Evolutionary conservation across 2,888 invertebrate genomes (phyloP).

Genomic region (Monopis laevigella): DNA sequence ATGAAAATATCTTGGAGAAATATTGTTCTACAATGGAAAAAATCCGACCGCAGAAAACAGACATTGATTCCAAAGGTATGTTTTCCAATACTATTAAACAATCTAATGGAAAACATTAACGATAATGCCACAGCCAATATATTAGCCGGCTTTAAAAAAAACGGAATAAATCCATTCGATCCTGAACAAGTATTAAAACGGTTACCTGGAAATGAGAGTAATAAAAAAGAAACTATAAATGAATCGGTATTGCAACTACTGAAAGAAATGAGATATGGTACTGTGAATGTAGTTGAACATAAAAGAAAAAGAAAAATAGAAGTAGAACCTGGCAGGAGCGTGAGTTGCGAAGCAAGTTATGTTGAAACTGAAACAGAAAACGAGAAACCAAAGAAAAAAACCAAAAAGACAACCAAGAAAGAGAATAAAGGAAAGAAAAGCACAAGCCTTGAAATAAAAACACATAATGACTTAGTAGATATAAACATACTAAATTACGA

Average conservation of each 20-base stretch:
- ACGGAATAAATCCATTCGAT: background rate
- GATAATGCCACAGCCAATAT: background rate
- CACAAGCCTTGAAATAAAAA: constrained; percentile 3
- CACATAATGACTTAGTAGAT: too few species aligned
- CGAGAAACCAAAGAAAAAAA: constrained; percentile 18
- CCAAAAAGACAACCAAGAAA: constrained; percentile 19
- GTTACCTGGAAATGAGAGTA: background rate
- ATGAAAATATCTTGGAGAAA: constrained; percentile 4
- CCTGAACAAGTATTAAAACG: background rate
- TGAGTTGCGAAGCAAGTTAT: constrained; percentile 16
- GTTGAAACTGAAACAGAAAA: constrained; percentile 13
- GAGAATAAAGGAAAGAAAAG: constrained; percentile 14
- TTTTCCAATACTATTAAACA: constrained; percentile 9
- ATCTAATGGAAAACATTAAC: background rate
- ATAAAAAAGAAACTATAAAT: constrained; percentile 1
- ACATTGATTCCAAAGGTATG: background rate
- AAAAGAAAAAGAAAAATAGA: constrained; percentile 17
- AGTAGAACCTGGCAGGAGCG: constrained; percentile 16
- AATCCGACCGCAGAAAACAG: background rate
- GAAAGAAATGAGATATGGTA: constrained; percentile 3
- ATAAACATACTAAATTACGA: constrained; percentile 9
- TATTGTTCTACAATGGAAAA: constrained; percentile 8
- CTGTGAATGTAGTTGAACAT: constrained; percentile 8
- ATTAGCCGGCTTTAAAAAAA: background rate
- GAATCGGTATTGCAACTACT: constrained; percentile 2